Conservation (phyloP, 2,113 vertebrate genomes). For the Actinemys pallida region DNA sequence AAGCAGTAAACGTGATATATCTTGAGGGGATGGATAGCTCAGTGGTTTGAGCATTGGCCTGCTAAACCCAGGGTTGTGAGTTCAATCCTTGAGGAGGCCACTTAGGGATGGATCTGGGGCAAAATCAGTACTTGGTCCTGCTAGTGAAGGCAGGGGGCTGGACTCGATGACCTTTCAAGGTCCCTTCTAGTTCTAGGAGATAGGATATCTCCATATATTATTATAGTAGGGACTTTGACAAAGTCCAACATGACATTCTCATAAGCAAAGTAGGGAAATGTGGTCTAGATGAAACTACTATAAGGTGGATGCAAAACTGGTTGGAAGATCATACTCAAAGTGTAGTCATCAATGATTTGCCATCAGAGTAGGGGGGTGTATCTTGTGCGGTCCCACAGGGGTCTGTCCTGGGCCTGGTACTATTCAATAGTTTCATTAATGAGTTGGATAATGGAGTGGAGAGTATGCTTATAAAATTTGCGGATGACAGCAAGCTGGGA, state of each 20-base stretch:
- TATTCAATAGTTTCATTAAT: neutral
- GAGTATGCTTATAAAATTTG: neutral
- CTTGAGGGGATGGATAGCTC: neutral
- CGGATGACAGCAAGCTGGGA: no score
- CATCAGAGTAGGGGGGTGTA: no score
- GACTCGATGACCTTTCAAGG: no score
- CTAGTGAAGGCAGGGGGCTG: no score
- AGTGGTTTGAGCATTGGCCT: no score
- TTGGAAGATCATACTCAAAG: neutral
- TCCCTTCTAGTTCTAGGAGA: no score
- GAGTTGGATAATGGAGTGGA: neutral
- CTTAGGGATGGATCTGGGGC: no score
- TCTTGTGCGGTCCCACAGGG: neutral
- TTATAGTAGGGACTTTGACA: neutral
- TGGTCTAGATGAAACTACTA: neutral
- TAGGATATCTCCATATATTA: no score
- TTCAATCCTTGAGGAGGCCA: no score
- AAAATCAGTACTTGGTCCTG: no score
- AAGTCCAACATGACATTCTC: no score
- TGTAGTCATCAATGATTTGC: neutral
- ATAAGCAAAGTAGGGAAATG: neutral
- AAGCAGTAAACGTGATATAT: neutral
- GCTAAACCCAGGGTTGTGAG: no score
- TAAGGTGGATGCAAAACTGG: neutral
- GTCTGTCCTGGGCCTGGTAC: neutral